Base-by-base conservation (phyloP, 2,797 vertebrate species). In the Anableps anableps region DNA sequence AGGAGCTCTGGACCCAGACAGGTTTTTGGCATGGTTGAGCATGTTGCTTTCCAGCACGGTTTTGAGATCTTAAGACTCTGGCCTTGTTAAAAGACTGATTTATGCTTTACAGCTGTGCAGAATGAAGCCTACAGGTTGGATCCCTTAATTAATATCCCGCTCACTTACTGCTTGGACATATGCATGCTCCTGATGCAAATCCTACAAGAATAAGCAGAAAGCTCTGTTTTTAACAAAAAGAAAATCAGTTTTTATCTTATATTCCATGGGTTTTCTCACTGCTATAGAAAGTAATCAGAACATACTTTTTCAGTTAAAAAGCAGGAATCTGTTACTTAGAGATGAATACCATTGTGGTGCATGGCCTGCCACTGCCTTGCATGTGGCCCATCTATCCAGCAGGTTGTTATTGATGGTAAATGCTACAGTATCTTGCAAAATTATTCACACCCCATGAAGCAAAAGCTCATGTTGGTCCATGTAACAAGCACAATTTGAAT, bases 11-110 rank as follows among this genome's bases (percentile, higher is more conserved):
- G 85, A 91, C 91, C 88, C 89, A 95, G 96, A 96, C 96, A 96
- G 92, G 95, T 97, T 97, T 97, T 97, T 98, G 97, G 97, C 96
- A 97, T 88, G 93, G 66, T 90, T 85, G 45, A 89, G 83, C 86
- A 92, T 95, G 96, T 96, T 96, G 89, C 74, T 95, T 97, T 97
- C 95, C 96, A 97, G 95, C 96, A 95, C 92, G 93, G 96, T 96
- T 95, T 62, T 93, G 95, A 95, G 96, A 95, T 92, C 94, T 95
- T 95, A 88, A 80, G 91, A 93, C 94, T 91, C 92, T 90, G 91
- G 86, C 41, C 76, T 96, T 74, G 90, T 95, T 95, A 94, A 96
- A 94, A 94, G 72, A 88, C 94, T 96, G 94, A 95, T 96, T 95
- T 95, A 86, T 87, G 86, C 90, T 91, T 88, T 95, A 95, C 92